Percentiles rank a stretch among this genome's conserved stretches.
These are phyloP conservation scores for Monochamus alternatus DNA, from an alignment of 2,888 invertebrate species.

Conservation along the genomic window DNA sequence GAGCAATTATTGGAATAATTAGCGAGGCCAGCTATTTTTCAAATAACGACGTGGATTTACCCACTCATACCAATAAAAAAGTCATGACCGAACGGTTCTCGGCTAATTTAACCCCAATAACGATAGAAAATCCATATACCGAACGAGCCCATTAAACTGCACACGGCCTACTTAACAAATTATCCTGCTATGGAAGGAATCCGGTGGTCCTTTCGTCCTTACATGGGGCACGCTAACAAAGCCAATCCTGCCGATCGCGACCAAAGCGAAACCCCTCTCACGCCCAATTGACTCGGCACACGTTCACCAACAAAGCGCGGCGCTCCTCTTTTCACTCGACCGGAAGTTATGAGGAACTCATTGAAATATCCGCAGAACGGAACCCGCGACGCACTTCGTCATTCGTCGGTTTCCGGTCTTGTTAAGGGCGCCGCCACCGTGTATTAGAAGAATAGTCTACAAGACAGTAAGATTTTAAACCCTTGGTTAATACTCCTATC, in stretches of 20 bases:
- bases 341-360: constrained; percentile 71
- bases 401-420: constrained; percentile 61
- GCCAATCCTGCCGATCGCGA: constrained; percentile 65
- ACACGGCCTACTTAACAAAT: constrained; percentile 53
- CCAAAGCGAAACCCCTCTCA: constrained; percentile 45
- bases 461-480: no score
- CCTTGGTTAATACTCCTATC: no score
- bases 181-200: constrained; percentile 46
- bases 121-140: constrained; percentile 19
- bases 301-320: constrained; percentile 64
- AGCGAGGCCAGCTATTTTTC: background rate
- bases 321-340: constrained; percentile 63
- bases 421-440: background rate
- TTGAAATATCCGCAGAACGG: constrained; percentile 69
- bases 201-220: constrained; percentile 60
- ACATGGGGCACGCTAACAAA: constrained; percentile 65
- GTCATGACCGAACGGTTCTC: background rate
- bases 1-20: background rate
- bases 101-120: background rate
- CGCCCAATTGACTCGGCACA: constrained; percentile 68
- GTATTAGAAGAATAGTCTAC: no score
- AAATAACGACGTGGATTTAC: background rate
- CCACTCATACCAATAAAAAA: background rate
- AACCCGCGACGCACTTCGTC: constrained; percentile 66
- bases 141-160: constrained; percentile 57